Percentiles rank a stretch among this genome's conserved stretches.
These are phyloP conservation scores for Rhamphomyia laevipes DNA, from an alignment of 2,888 invertebrate species.

Conservation along the genomic window DNA sequence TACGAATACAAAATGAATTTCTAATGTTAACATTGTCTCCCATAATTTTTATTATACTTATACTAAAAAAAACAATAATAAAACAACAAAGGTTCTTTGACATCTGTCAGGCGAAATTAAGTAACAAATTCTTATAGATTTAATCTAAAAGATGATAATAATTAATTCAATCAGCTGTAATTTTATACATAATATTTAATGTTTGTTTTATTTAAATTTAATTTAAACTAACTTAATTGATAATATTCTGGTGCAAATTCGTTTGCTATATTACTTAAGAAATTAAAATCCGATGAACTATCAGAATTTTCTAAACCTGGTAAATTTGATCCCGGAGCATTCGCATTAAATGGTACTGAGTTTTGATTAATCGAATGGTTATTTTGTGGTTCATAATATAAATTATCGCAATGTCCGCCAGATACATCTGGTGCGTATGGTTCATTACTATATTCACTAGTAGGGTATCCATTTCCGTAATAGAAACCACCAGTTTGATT, in stretches of 20 bases:
- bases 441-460: constrained; percentile 4
- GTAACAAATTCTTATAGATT: too few species aligned
- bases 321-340: constrained; percentile 10
- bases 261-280: constrained; percentile 81
- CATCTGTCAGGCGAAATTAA: too few species aligned
- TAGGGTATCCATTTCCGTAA: constrained; percentile 29
- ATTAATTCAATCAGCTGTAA: too few species aligned
- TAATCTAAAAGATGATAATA: too few species aligned
- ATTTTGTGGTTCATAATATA: constrained; percentile 16
- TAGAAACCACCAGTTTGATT: constrained; percentile 24
- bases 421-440: constrained; percentile 12
- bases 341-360: constrained; percentile 42
- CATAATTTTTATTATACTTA: too few species aligned
- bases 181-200: too few species aligned
- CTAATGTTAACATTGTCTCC: too few species aligned
- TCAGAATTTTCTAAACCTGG: constrained; percentile 25
- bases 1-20: too few species aligned
- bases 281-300: constrained; percentile 90
- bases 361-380: constrained; percentile 3
- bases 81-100: too few species aligned
- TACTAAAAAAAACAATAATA: too few species aligned
- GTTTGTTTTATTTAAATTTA: constrained; percentile 2
- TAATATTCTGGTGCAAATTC: constrained; percentile 91
- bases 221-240: constrained; percentile 37
- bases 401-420: constrained; percentile 17